phyloP scores from a whole-genome alignment of 1,140 invertebrate species.

The Drosophila varians region DNA sequence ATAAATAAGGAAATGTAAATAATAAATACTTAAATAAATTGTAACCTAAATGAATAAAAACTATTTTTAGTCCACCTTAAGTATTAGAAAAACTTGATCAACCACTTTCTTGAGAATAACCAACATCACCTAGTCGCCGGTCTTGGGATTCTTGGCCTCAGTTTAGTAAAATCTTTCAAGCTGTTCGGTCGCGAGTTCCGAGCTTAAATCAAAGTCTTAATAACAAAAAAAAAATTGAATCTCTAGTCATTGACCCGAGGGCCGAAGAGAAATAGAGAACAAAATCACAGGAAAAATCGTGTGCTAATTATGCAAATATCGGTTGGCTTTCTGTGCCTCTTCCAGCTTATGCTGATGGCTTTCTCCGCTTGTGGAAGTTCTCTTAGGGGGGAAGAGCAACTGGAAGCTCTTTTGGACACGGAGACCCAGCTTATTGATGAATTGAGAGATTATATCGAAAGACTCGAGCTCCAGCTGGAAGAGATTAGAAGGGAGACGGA shows the following conservation, averaged over 20 bases:
- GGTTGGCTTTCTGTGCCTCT: constrained; percentile 32
- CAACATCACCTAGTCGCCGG: constrained; percentile 10
- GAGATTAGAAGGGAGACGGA: constrained; percentile 38
- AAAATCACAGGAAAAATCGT: constrained; percentile 3
- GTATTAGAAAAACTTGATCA: constrained; percentile 6
- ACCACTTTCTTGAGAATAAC: constrained; percentile 18
- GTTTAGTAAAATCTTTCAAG: constrained; percentile 39
- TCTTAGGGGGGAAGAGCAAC: constrained; percentile 29
- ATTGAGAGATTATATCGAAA: constrained; percentile 55
- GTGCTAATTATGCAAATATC: constrained; percentile 64
- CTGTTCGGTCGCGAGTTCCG: constrained; percentile 24
- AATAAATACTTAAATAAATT: too few relatives aligned
- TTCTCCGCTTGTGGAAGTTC: constrained; percentile 9
- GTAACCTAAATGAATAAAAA: too few relatives aligned
- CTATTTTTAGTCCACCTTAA: background rate
- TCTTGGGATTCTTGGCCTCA: constrained; percentile 29
- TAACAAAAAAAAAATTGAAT: background rate
- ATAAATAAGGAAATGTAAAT: background rate
- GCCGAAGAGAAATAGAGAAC: constrained; percentile 4
- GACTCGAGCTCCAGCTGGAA: constrained; percentile 39
- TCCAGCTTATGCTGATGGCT: constrained; percentile 30
- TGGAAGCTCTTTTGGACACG: constrained; percentile 42
- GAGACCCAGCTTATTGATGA: constrained; percentile 55
- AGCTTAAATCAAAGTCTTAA: background rate
- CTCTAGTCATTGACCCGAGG: constrained; percentile 54